Base-by-base conservation (phyloP, 2,113 vertebrate genomes). In the Xenopus laevis region DNA sequence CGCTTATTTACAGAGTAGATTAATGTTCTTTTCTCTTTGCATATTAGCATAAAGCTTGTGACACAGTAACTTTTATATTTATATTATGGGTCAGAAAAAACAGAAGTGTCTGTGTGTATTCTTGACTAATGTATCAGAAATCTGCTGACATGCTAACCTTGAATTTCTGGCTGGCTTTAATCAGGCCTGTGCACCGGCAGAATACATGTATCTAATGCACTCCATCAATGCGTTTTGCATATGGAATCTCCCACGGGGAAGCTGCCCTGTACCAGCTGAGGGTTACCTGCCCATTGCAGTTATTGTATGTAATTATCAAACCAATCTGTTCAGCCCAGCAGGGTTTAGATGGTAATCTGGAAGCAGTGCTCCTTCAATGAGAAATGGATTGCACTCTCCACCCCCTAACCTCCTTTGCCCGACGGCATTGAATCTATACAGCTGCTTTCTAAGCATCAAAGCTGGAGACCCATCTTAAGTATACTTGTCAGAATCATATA, bases 251-350 rank as follows among this genome's bases (percentile, higher is more conserved):
- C 91, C 94, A 91, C 88, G 81, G 85, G 95, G 95, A 94, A 96
- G 90, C 82, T 91, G 93, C 92, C 91, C 87, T 81, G 86, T 93
- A 92, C 92, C 93, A 94, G 93, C 93, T 87, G 90, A 94, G 92
- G 95, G 94, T 95, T 94, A 96, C 92, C 89, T 91, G 93, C 92
- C 93, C 94, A 92, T 91, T 83, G 91, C 88, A 86, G 91, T 95
- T 96, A 95, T 94, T 95, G 94, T 96, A 90, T 95, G 93, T 95
- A 97, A 98, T 97, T 96, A 97, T 97, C 92, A 88, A 93, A 81
- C 93, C 95, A 97, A 96, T 98, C 96, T 98, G 96, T 97, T 97
- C 95, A 90, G 91, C 95, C 93, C 94, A 96, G 96, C 93, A 84
- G 94, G 94, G 85, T 91, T 90, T 87, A 90, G 90, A 91, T 93